Percentiles rank a stretch among this genome's conserved stretches.
These are phyloP conservation scores for Apomyelois bistriatella DNA, from an alignment of 2,888 invertebrate species.

Conservation along the genomic window DNA sequence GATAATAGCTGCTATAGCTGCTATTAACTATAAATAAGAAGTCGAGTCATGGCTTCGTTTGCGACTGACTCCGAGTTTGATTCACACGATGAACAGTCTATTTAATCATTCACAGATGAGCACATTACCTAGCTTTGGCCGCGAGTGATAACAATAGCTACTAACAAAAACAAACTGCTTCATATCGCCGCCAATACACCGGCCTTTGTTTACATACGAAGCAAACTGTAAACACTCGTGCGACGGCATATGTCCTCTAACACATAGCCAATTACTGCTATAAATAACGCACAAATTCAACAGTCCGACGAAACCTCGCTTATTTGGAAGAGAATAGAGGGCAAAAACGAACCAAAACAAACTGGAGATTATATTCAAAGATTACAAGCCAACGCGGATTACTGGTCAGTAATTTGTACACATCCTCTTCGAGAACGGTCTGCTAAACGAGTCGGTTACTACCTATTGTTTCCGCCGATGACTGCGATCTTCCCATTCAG, in stretches of 20 bases:
- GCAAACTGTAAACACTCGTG: slow-evolving; percentile 39
- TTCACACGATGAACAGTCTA: slow-evolving; percentile 31
- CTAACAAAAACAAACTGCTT: slow-evolving; percentile 47
- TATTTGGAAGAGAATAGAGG: slow-evolving; percentile 4
- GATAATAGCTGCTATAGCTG: slow-evolving; percentile 8
- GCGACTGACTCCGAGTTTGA: slow-evolving; percentile 10
- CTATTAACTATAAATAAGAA: slow-evolving; percentile 9
- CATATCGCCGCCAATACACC: slow-evolving; percentile 29
- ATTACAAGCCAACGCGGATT: neutral
- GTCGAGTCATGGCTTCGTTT: slow-evolving; percentile 11
- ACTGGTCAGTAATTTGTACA: slow-evolving; percentile 45
- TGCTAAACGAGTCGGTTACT: slow-evolving; percentile 52
- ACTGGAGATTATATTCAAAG: neutral
- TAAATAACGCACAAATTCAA: slow-evolving; percentile 24
- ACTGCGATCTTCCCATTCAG: slow-evolving; percentile 48
- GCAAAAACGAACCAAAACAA: neutral
- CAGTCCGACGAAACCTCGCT: neutral
- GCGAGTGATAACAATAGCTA: slow-evolving; percentile 43
- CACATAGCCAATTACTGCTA: slow-evolving; percentile 33
- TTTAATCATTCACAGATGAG: slow-evolving; percentile 27
- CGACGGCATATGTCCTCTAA: slow-evolving; percentile 29
- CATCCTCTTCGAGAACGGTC: slow-evolving; percentile 42
- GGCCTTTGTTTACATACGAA: slow-evolving; percentile 36
- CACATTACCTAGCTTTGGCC: slow-evolving; percentile 39
- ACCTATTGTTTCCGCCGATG: slow-evolving; percentile 57